Evolutionary conservation across 2,797 vertebrate species (phyloP), one percentile per base, ranked within the genome.

Genomic region (Lacerta agilis): DNA sequence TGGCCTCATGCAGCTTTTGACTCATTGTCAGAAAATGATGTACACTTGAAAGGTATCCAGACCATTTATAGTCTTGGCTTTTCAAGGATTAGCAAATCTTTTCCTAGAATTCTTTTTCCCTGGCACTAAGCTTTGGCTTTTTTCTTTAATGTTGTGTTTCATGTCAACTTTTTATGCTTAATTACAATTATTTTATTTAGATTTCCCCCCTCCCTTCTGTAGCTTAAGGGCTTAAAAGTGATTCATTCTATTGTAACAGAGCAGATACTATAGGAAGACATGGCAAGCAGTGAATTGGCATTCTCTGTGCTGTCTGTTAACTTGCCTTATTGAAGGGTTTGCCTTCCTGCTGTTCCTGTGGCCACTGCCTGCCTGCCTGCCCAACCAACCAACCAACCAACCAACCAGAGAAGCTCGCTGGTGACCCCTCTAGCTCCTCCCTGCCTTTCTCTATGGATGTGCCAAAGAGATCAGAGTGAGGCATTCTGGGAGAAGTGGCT

Each of bases 1-100:
- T 69, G 92, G 83, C 94, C 91, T 93, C 72, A 3, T 79, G 0
- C 0, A 80, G 71, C 36, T 89, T 82, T 93, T 94, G 89, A 72
- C 89, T 95, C 90, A 83, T 86, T 92, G 91, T 88, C 90, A 87
- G 94, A 86, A 80, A 92, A 87, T 89, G 91, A 88, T 91, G 91
- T 89, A 92, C 18, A 45, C 88, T 43, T 89, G 92, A 91, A 91
- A 15, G 43, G 86, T 88, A 86, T 90, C 91, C 94, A 95, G 86
- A 76, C 2, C 0, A 0, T 83, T 71, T 90, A 67, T 84, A 92
- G 89, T 66, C 66, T 86, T 27, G 41, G 7, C 43, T 91, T 93
- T 82, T 87, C 23, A 92, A 79, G 94, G 88, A 80, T 61, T 11
- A 90, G 9, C 18, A 79, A 36, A n/a, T 85, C 0, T 0, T 87